Evolutionary conservation across 2,888 invertebrate genomes (phyloP).

Genomic region (Alentia gelatinosa): DNA sequence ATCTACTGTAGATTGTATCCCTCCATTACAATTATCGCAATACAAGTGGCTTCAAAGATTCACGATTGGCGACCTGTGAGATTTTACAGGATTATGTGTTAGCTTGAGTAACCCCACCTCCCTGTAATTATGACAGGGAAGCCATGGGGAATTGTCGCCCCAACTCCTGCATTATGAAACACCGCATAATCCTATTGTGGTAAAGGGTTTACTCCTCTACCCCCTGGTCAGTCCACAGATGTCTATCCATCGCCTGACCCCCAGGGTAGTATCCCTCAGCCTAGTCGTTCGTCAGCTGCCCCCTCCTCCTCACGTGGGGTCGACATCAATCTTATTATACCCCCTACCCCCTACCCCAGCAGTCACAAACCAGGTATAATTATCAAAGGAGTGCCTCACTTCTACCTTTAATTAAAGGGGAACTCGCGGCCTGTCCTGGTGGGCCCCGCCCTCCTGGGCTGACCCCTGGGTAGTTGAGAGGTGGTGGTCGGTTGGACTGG

Average conservation of each 20-base stretch:
- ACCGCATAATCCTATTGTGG: background rate
- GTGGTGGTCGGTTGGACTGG: background rate
- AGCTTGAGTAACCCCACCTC: background rate
- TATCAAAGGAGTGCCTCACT: background rate
- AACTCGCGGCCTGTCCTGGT: background rate
- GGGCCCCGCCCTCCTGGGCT: background rate
- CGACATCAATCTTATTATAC: slow-evolving; percentile 6
- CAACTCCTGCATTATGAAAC: background rate
- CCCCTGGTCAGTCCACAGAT: background rate
- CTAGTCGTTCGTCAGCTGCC: background rate
- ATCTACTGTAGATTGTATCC: no score
- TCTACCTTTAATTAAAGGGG: background rate
- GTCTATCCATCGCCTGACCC: background rate
- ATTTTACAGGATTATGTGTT: background rate
- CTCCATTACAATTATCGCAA: no score
- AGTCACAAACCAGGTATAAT: slow-evolving; percentile 12
- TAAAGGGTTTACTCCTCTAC: background rate
- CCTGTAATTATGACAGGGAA: background rate
- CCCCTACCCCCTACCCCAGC: background rate
- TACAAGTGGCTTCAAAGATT: background rate
- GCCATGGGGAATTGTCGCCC: background rate
- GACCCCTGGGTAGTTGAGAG: background rate
- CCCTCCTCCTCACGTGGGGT: slow-evolving; percentile 5
- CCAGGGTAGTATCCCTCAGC: background rate
- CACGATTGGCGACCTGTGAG: background rate